Percentiles rank a stretch among this genome's conserved stretches.
phyloP scores from a whole-genome alignment of 2,113 vertebrate species.

The Xiphorhynchus elegans region DNA sequence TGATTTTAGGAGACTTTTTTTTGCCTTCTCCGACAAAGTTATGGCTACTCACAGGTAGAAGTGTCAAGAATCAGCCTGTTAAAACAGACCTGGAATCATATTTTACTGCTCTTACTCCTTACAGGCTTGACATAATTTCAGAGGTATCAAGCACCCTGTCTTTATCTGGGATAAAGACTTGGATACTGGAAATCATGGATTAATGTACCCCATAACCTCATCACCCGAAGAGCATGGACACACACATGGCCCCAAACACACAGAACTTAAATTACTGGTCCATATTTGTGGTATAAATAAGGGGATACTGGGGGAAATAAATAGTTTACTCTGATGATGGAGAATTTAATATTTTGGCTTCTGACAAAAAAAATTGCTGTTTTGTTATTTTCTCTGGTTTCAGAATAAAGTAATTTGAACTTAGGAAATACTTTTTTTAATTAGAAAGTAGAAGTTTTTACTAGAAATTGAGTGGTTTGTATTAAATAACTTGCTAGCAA shows the following conservation, averaged over 20 bases:
- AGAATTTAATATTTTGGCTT: not conserved
- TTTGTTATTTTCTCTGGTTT: not conserved
- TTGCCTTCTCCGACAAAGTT: not conserved
- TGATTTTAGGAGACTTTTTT: rapidly evolving
- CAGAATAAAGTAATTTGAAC: not conserved
- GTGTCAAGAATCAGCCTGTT: not conserved
- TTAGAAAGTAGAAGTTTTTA: not conserved
- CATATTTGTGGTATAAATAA: not conserved
- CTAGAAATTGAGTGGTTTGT: not conserved
- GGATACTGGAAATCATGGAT: not conserved
- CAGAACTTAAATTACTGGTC: not conserved
- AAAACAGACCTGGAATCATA: not conserved
- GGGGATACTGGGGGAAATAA: not conserved
- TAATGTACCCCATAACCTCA: not conserved
- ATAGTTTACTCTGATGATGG: not conserved
- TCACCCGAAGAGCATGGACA: rapidly evolving
- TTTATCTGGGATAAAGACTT: not conserved
- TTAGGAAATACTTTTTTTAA: not conserved
- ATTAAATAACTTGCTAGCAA: not conserved
- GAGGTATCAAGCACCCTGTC: not conserved
- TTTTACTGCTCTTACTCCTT: not conserved
- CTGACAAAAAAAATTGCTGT: not conserved
- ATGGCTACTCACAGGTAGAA: not conserved
- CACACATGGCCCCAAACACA: rapidly evolving
- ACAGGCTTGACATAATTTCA: not conserved